phyloP scores from a whole-genome alignment of 2,888 invertebrate genomes.

The Drosophila infuscata region DNA sequence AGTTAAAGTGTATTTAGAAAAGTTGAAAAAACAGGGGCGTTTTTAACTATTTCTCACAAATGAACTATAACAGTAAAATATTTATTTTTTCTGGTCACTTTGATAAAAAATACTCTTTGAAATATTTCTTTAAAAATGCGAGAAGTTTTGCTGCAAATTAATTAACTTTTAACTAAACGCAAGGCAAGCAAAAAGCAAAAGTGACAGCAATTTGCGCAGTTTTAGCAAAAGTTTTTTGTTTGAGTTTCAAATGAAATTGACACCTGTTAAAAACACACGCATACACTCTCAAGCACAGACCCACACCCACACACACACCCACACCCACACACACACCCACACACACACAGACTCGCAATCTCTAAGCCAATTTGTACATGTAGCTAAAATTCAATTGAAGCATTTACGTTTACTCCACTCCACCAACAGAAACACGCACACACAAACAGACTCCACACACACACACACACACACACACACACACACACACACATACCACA shows the following conservation, averaged over 20 bases:
- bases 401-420: constrained; percentile 48
- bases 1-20: neutral
- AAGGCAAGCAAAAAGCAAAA: constrained; percentile 51
- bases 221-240: constrained; percentile 68
- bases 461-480: constrained; percentile 17
- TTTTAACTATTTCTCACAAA: neutral
- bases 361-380: constrained; percentile 77
- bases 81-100: neutral
- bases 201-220: constrained; percentile 67
- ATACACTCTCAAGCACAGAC: constrained; percentile 21
- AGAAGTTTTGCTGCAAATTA: constrained; percentile 51
- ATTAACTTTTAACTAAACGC: constrained; percentile 71
- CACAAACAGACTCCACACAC: constrained; percentile 32
- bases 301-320: constrained; percentile 4
- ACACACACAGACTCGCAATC: constrained; percentile 51
- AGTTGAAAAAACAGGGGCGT: neutral
- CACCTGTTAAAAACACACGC: constrained; percentile 69
- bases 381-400: constrained; percentile 78
- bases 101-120: neutral
- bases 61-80: neutral
- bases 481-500: constrained; percentile 16
- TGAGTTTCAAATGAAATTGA: constrained; percentile 79
- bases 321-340: constrained; percentile 1
- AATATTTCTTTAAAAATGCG: neutral
- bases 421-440: constrained; percentile 13